A percentile compares a stretch with the other conserved stretches of the same genome.
Conservation (phyloP, 2,113 vertebrate genomes). For the Shinisaurus crocodilurus region DNA sequence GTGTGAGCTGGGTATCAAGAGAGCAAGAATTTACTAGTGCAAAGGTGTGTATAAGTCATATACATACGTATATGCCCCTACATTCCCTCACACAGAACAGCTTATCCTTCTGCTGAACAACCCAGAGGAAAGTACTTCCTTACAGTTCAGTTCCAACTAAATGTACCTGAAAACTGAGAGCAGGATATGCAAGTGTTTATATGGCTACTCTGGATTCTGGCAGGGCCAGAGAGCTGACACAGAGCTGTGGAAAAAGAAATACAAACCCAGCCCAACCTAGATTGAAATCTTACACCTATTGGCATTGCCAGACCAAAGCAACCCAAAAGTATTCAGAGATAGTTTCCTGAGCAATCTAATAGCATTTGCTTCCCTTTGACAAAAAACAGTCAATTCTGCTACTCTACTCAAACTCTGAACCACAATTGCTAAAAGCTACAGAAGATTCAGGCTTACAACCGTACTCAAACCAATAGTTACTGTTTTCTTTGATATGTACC, state of each 20-base stretch:
- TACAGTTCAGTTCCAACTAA: background rate
- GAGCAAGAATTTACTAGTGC: background rate
- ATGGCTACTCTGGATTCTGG: background rate
- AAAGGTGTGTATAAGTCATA: background rate
- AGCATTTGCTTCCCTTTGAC: conserved; percentile 1
- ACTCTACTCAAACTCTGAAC: background rate
- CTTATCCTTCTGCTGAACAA: background rate
- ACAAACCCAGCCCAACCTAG: background rate
- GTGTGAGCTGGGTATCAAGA: background rate
- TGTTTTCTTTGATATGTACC: background rate
- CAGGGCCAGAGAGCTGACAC: background rate
- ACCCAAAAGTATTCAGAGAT: background rate
- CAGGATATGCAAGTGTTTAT: conserved; percentile 1
- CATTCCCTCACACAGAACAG: background rate
- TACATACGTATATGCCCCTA: background rate
- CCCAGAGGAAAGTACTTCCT: background rate
- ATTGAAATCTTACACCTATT: conserved; percentile 16
- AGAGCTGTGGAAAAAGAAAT: conserved; percentile 27
- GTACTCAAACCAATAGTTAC: background rate
- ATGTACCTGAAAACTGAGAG: conserved; percentile 3
- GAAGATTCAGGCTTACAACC: background rate
- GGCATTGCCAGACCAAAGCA: conserved; percentile 22
- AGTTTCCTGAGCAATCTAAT: background rate
- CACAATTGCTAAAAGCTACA: background rate
- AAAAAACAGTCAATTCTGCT: background rate